Base-by-base conservation (phyloP, 2,888 invertebrate genomes). In the Vesta saturnalis region DNA sequence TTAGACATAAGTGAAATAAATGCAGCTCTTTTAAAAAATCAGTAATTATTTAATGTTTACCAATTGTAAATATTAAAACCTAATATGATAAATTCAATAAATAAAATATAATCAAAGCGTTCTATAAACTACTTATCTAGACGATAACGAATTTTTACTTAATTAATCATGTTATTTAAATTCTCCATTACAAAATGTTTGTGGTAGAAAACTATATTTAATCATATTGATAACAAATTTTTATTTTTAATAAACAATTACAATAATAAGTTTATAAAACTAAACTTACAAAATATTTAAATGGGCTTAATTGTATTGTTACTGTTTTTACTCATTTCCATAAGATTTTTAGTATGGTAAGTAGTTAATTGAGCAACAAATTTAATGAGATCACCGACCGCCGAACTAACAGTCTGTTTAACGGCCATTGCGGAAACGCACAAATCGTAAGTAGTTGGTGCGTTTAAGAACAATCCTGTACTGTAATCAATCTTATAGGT, bases 391-490 rank as follows among this genome's bases (percentile, higher is more conserved):
- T 57, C 58, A 1, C 18, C 49, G 19, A 64, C 49, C 0, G 64
- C 49, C 12, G 64, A 64, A 18, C 16, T 18, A 12, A 64, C n/a
- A 1, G 18, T 58, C 14, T 58, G 54, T 1, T 60, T 60, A 1
- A 47, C 30, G 1, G 66, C 66, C 15, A 66, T 43, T 1, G 66
- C 66, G 1, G 66, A 61, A n/a, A 65, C 60, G n/a, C 65, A 65
- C 43, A 65, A 18, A 14, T 64, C 58, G 30, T 60, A 60, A 22
- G 16, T 30, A n/a, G 14, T 12, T 5, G 15, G 16, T 58, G 57
- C 30, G 10, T 16, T n/a, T 19, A 12, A 12, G 4, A 14, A 19
- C 10, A 16, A 18, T 15, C 47, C 5, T 4, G 15, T 23, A 43
- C 62, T 62, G 12, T 58, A 15, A 6, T 62, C 30, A 14, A 47